These are phyloP conservation scores for Oxyscelio sp. DNA, from an alignment of 2,888 invertebrate genomes.

Conservation along the genomic window DNA sequence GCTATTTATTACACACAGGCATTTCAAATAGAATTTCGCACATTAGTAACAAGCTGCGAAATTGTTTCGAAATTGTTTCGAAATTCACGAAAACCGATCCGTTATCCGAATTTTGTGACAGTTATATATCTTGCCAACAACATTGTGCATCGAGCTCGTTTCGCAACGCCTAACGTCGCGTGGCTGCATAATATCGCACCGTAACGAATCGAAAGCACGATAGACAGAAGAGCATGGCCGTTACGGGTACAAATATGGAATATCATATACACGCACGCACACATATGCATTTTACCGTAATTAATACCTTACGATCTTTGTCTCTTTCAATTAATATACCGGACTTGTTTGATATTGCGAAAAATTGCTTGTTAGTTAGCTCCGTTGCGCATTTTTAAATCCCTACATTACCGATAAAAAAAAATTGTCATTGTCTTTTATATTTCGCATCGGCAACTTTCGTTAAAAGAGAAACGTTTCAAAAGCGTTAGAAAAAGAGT, in stretches of 20 bases:
- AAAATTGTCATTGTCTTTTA: too few relatives aligned
- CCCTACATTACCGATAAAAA: neutral
- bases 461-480: too few relatives aligned
- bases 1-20: constrained; percentile 27
- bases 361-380: constrained; percentile 41
- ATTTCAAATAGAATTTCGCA: constrained; percentile 65
- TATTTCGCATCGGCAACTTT: too few relatives aligned
- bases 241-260: constrained; percentile 43
- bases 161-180: constrained; percentile 72
- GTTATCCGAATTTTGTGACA: constrained; percentile 41
- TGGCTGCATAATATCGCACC: constrained; percentile 66
- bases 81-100: constrained; percentile 30
- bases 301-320: constrained; percentile 42
- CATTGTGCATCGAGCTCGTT: constrained; percentile 50
- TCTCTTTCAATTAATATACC: constrained; percentile 49
- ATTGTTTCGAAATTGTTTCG: too few relatives aligned
- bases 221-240: constrained; percentile 21
- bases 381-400: neutral
- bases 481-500: too few relatives aligned
- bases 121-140: constrained; percentile 32
- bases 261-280: constrained; percentile 46
- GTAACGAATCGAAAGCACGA: constrained; percentile 53
- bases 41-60: constrained; percentile 64
- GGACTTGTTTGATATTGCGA: constrained; percentile 24
- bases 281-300: too few relatives aligned